Percentiles rank a stretch among this genome's conserved stretches.
Conservation (phyloP, 1,140 invertebrate genomes). For the Drosophila takahashii region DNA sequence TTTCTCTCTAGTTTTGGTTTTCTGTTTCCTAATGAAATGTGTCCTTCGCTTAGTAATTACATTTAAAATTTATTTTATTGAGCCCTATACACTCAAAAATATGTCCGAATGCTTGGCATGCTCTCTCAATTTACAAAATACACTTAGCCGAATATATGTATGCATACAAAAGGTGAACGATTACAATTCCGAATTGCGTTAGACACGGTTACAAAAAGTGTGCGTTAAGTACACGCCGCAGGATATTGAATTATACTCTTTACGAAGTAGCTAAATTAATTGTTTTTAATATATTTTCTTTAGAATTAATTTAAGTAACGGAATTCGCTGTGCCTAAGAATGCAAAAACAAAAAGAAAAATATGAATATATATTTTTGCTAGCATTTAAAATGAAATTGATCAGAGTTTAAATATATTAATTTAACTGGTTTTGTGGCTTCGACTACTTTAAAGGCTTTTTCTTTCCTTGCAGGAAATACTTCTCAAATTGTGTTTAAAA, state of each 20-base stretch:
- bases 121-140: conserved; percentile 57
- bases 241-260: conserved; percentile 29
- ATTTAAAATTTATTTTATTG: conserved; percentile 47
- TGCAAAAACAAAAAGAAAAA: conserved; percentile 31
- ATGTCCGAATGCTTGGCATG: conserved; percentile 79
- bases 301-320: conserved; percentile 74
- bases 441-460: conserved; percentile 77
- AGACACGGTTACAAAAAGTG: conserved; percentile 36
- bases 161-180: conserved; percentile 16
- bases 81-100: conserved; percentile 70
- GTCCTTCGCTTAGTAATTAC: conserved; percentile 49
- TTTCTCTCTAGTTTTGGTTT: conserved; percentile 14
- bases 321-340: conserved; percentile 52
- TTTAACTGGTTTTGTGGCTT: conserved; percentile 50
- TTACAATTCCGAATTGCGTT: conserved; percentile 41
- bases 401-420: conserved; percentile 33
- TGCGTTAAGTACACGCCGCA: conserved; percentile 59
- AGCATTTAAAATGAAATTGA: conserved; percentile 59
- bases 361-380: conserved; percentile 50
- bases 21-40: conserved; percentile 54
- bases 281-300: conserved; percentile 44
- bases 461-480: conserved; percentile 82
- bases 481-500: conserved; percentile 66
- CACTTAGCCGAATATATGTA: conserved; percentile 40
- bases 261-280: conserved; percentile 17